Evolutionary conservation across 2,797 vertebrate genomes (phyloP).

Genomic region (Myiotriccus ornatus): DNA sequence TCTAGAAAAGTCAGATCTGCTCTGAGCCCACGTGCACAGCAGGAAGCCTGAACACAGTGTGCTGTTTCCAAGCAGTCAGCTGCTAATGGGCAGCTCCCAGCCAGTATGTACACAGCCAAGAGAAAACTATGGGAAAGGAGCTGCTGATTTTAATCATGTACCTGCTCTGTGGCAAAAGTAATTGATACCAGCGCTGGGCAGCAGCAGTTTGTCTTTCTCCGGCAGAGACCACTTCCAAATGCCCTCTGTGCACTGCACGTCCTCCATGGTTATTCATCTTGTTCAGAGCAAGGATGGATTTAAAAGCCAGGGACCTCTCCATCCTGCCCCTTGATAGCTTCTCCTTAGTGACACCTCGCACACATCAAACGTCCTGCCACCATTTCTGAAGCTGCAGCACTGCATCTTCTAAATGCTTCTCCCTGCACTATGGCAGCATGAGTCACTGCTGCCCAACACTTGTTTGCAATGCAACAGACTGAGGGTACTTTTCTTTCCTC

Average conservation of each 20-base stretch:
- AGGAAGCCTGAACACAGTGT: background rate
- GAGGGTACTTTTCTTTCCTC: background rate
- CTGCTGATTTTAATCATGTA: background rate
- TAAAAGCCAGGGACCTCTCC: background rate
- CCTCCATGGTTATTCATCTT: background rate
- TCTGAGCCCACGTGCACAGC: background rate
- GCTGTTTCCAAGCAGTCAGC: background rate
- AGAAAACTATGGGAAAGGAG: background rate
- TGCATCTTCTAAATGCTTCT: background rate
- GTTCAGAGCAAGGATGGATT: background rate
- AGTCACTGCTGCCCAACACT: background rate
- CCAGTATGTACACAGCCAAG: rapidly evolving
- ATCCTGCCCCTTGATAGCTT: background rate
- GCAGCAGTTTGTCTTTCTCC: background rate
- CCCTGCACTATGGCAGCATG: background rate
- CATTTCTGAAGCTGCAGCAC: background rate
- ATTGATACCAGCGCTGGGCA: background rate
- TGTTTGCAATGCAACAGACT: background rate
- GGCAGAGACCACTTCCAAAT: background rate
- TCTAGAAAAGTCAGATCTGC: background rate
- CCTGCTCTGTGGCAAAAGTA: background rate
- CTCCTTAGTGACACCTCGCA: background rate
- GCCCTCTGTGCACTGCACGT: rapidly evolving
- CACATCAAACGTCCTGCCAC: background rate
- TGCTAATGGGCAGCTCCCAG: background rate